A percentile compares a stretch with the other conserved stretches of the same genome.
Conservation (phyloP, 1,140 invertebrate species). For the Hyposmocoma kahamanoa region DNA sequence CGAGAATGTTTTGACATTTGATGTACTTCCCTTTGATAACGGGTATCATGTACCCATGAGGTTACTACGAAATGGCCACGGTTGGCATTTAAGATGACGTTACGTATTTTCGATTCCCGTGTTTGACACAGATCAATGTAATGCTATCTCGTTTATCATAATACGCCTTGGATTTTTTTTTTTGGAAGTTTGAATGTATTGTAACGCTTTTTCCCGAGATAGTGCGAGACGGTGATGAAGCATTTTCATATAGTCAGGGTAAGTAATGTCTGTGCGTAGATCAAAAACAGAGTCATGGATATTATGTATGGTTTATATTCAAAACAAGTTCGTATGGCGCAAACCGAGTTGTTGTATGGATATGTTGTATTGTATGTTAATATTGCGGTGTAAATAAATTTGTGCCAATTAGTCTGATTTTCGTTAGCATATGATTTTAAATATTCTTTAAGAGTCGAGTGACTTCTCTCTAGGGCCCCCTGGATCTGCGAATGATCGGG, state of each 20-base stretch:
- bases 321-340: neutral
- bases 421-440: slow-evolving; percentile 10
- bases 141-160: too few relatives aligned
- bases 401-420: slow-evolving; percentile 5
- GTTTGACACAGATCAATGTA: too few relatives aligned
- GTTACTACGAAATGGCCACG: too few relatives aligned
- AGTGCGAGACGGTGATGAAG: slow-evolving; percentile 1
- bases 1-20: too few relatives aligned
- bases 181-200: slow-evolving; percentile 7
- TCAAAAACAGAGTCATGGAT: neutral
- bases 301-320: neutral
- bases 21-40: too few relatives aligned
- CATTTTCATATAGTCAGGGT: slow-evolving; percentile 5
- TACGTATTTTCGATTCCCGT: too few relatives aligned
- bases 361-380: neutral
- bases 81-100: too few relatives aligned
- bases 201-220: slow-evolving; percentile 1
- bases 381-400: slow-evolving; percentile 10
- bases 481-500: too few relatives aligned
- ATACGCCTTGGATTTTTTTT: slow-evolving; percentile 2
- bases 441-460: too few relatives aligned
- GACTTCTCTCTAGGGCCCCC: too few relatives aligned
- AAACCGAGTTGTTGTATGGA: neutral
- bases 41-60: too few relatives aligned
- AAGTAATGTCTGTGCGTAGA: neutral